Evolutionary conservation across 2,113 vertebrate species (phyloP).

Genomic region (Podilymbus podiceps): DNA sequence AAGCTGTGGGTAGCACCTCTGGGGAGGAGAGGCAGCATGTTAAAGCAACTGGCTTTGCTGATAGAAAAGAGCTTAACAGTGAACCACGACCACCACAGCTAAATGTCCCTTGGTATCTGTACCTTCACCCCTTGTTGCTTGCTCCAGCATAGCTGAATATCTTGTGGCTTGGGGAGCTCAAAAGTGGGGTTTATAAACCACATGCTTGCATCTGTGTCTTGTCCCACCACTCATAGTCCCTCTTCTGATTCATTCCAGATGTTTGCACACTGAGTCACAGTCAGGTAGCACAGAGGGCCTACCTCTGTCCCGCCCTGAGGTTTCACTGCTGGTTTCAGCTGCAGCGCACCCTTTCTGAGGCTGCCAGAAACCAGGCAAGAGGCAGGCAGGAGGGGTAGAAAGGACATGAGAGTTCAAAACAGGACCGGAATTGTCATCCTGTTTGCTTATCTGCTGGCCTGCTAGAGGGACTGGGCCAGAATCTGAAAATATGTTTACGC

Average conservation of each 20-base stretch:
- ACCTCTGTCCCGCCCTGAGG: neutral
- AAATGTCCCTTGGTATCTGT: neutral
- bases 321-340: neutral
- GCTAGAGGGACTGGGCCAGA: neutral
- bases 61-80: neutral
- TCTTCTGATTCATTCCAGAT: neutral
- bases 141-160: neutral
- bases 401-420: neutral
- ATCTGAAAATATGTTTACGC: slow-evolving; percentile 1
- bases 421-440: neutral
- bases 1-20: neutral
- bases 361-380: neutral
- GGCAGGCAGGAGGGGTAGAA: neutral
- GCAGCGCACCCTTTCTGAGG: neutral
- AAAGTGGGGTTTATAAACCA: neutral
- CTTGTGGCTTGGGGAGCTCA: neutral
- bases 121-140: neutral
- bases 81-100: neutral
- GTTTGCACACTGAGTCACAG: neutral
- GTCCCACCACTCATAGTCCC: neutral
- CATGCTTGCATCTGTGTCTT: neutral
- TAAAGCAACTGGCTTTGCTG: neutral
- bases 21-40: neutral
- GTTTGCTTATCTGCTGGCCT: neutral
- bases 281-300: accelerated